Evolutionary conservation across 2,797 vertebrate species (phyloP), one percentile per base, ranked within the genome.

Genomic region (Galago senegalensis): DNA sequence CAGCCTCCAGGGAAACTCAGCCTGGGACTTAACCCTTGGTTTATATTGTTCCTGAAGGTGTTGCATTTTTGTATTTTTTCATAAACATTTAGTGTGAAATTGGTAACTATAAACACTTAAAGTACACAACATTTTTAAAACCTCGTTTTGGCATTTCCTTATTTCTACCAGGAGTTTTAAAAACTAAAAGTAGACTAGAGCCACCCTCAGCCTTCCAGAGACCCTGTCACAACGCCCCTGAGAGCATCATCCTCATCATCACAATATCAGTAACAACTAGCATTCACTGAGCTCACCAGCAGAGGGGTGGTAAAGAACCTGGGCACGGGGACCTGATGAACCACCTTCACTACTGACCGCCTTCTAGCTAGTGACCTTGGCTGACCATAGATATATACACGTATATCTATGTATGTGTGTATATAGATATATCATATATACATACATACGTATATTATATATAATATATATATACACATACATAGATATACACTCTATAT

Each of bases 291-390:
- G 65, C 8, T 27, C 56, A 31, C 21, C 9, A 37, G 79, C 3
- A 56, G 63, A 56, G 11, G 60, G 49, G 3, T 11, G 49, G 11
- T 60, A 20, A 82, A 12, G 53, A 49, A 61, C 2, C 29, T 11
- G 46, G 63, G 37, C 63, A 49, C 76, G 40, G 49, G 37, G 31
- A 27, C 20, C 49, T 40, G 43, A 49, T 18, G 29, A 40, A 3
- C 7, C 17, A 11, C 0, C 0, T n/a, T 37, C 9, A 18, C 4
- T 20, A 17, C n/a, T 0, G 1, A 23, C 67, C 31, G 65, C 11
- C 8, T 85, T 88, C 87, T 67, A 56, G 16, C 72, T 21, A 0
- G 11, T 85, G 40, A 70, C 56, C 69, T 93, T 5, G 1, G 20
- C 7, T 43, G 40, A 43, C 6, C 40, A 43, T 43, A 43, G 40